Evolutionary conservation across 2,113 vertebrate species (phyloP).

Genomic region (Hydrochoerus hydrochaeris): DNA sequence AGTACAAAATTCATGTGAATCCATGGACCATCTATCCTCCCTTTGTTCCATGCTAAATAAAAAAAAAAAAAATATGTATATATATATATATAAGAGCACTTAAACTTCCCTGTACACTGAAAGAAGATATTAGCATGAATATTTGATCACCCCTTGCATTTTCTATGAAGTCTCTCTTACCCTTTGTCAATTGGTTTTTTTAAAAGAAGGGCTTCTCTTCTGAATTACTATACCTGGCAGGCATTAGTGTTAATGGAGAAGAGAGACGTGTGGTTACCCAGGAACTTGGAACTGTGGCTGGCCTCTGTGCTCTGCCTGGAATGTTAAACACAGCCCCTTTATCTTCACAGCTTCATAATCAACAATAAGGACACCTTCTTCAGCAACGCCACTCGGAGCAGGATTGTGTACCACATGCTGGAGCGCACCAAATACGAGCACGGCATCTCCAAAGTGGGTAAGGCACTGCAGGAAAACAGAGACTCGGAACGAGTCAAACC

Average conservation of each 20-base stretch:
- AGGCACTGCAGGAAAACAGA: constrained; percentile 59
- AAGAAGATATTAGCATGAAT: constrained; percentile 5
- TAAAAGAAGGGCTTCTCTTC: background rate
- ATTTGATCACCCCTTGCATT: constrained; percentile 41
- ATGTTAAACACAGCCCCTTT: constrained; percentile 68
- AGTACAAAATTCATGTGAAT: background rate
- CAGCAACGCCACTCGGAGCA: constrained; percentile 98
- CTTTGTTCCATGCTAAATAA: background rate
- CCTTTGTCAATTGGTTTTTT: constrained; percentile 37
- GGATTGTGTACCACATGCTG: constrained; percentile 97
- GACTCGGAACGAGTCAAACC: background rate
- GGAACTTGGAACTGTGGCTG: background rate
- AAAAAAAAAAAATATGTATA: too few relatives aligned
- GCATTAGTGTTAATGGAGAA: background rate
- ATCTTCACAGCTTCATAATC: constrained; percentile 94
- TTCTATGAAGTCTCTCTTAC: constrained; percentile 30
- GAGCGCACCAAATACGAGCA: constrained; percentile 99
- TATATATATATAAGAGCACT: background rate
- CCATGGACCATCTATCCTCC: background rate
- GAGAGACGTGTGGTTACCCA: constrained; percentile 7
- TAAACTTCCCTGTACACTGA: background rate
- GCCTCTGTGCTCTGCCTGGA: constrained; percentile 24
- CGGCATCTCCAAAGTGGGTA: constrained; percentile 98
- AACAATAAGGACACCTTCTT: constrained; percentile 98
- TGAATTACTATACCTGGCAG: background rate